Percentiles rank a stretch among this genome's conserved stretches.
These are phyloP conservation scores for Gandaritis pyraliata DNA, from an alignment of 2,888 invertebrate genomes.

Conservation along the genomic window DNA sequence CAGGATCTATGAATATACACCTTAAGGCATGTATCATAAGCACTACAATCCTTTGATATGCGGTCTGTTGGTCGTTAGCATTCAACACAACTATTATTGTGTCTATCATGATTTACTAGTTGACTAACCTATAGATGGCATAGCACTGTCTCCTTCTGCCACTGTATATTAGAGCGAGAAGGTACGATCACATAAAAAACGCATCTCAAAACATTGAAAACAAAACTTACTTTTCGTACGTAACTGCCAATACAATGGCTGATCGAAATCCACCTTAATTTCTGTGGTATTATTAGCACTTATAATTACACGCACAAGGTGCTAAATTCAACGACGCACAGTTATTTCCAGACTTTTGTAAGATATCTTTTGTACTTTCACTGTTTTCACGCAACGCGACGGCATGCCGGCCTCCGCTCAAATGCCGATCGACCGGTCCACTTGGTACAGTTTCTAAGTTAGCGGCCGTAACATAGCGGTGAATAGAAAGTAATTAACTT, in stretches of 20 bases:
- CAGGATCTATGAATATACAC: constrained; percentile 15
- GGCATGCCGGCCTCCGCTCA: constrained; percentile 11
- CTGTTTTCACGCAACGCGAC: constrained; percentile 28
- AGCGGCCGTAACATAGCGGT: neutral
- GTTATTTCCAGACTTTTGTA: neutral
- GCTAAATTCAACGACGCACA: constrained; percentile 6
- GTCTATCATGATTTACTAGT: constrained; percentile 6
- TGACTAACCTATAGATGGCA: neutral
- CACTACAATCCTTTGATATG: neutral
- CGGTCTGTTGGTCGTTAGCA: constrained; percentile 23
- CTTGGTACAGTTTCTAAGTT: neutral
- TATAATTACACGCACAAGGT: constrained; percentile 1
- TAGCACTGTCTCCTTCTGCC: constrained; percentile 7
- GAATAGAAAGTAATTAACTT: neutral
- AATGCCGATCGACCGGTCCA: constrained; percentile 17
- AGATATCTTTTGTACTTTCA: constrained; percentile 31
- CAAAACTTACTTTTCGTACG: neutral
- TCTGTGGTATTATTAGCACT: constrained; percentile 2
- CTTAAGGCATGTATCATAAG: neutral
- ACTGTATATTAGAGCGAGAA: constrained; percentile 4
- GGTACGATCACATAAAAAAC: neutral
- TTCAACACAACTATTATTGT: constrained; percentile 21
- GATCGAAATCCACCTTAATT: constrained; percentile 1
- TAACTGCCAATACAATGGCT: constrained; percentile 3
- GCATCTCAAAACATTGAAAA: neutral